Conservation (phyloP, 2,113 vertebrate species). For the Epinephelus fuscoguttatus region DNA sequence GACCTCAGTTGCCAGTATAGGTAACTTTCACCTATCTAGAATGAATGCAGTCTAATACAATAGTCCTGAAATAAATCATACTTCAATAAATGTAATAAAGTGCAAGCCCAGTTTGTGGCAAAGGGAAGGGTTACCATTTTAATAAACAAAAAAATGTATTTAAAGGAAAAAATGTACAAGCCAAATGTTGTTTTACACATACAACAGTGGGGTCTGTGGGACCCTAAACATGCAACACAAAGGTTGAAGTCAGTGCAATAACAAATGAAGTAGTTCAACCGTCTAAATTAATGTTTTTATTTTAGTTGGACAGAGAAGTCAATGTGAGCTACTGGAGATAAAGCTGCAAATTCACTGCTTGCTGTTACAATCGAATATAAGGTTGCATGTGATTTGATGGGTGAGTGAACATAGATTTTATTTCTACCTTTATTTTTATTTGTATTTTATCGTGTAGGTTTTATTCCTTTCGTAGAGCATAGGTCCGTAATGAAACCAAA, state of each 20-base stretch:
- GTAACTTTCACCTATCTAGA: too few relatives aligned
- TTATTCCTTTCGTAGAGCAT: neutral
- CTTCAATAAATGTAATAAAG: too few relatives aligned
- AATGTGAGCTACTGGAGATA: neutral
- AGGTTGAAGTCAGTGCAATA: neutral
- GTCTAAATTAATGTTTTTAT: neutral
- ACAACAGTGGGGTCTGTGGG: too few relatives aligned
- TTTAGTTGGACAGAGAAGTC: neutral
- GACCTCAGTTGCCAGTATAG: too few relatives aligned
- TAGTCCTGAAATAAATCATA: too few relatives aligned
- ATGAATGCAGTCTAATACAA: too few relatives aligned
- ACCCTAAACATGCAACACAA: neutral
- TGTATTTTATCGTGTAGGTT: neutral
- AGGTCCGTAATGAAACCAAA: neutral
- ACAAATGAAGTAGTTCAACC: neutral
- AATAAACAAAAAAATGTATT: too few relatives aligned
- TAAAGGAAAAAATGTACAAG: too few relatives aligned
- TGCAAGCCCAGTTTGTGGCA: neutral
- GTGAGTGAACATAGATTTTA: slow-evolving; percentile 13
- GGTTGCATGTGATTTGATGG: neutral
- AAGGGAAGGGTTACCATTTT: neutral
- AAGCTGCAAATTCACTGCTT: neutral
- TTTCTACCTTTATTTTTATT: neutral
- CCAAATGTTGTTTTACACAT: too few relatives aligned
- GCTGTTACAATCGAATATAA: neutral